Evolutionary conservation across 2,113 vertebrate genomes (phyloP).

Genomic region (Gasterosteus nipponicus): DNA sequence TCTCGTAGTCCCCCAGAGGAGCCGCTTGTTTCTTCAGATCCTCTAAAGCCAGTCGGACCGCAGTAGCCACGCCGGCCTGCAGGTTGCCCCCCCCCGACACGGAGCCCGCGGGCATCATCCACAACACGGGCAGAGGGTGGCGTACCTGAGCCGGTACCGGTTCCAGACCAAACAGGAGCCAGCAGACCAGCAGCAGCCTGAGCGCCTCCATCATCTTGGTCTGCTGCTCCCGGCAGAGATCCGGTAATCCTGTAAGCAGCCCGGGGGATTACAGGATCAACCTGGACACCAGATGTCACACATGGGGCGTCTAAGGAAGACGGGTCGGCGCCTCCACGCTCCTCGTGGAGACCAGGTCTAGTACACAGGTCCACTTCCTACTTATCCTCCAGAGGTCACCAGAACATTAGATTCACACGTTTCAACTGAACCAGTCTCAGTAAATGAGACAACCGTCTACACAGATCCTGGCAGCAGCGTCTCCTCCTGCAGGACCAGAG

Average conservation of each 20-base stretch:
- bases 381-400: too few species aligned
- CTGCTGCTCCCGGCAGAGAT: not conserved
- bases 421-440: too few species aligned
- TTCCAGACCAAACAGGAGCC: not conserved
- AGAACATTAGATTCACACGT: too few species aligned
- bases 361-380: too few species aligned
- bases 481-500: too few species aligned
- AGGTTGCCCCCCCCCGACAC: conserved; percentile 68
- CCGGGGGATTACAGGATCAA: not conserved
- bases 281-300: not conserved
- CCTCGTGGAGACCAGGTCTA: not conserved
- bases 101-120: conserved; percentile 75
- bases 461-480: too few species aligned
- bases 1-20: conserved; percentile 82
- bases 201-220: not conserved
- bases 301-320: not conserved
- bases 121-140: conserved; percentile 79
- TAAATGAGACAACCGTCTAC: too few species aligned
- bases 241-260: not conserved
- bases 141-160: conserved; percentile 29
- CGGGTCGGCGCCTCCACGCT: too few species aligned
- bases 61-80: conserved; percentile 68
- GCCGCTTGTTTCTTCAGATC: conserved; percentile 78
- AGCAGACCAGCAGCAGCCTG: conserved; percentile 21
- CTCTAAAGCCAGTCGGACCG: conserved; percentile 81